Conservation (phyloP, 2,888 invertebrate genomes). For the Seira musarum region DNA sequence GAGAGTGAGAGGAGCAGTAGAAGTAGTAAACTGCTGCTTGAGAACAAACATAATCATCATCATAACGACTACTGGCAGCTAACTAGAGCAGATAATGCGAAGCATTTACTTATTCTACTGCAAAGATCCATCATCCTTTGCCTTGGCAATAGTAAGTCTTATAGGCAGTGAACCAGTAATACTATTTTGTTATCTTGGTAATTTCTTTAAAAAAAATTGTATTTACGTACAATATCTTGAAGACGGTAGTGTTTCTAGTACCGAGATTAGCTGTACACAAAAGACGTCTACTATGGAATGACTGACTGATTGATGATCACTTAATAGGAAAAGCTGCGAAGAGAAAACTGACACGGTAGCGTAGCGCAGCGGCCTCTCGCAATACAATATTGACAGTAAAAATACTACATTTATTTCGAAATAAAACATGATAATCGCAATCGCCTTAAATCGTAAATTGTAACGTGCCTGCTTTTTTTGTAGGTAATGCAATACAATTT, state of each 20-base stretch:
- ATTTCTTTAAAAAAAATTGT: not conserved
- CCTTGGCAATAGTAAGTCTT: not conserved
- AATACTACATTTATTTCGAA: not conserved
- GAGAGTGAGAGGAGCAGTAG: too few species aligned
- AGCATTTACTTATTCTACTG: slow-evolving; percentile 7
- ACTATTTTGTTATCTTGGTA: not conserved
- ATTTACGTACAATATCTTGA: too few species aligned
- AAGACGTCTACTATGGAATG: too few species aligned
- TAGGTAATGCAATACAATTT: too few species aligned
- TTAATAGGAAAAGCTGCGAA: slow-evolving; percentile 3
- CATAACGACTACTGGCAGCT: slow-evolving; percentile 43
- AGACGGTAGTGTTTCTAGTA: not conserved
- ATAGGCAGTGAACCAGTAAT: not conserved
- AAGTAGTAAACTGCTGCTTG: slow-evolving; percentile 25
- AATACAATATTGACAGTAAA: not conserved
- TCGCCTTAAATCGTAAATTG: slow-evolving; percentile 3
- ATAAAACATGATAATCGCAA: slow-evolving; percentile 39
- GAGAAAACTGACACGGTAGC: slow-evolving; percentile 19
- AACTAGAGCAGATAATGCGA: slow-evolving; percentile 61
- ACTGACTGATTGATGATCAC: not conserved
- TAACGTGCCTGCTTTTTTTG: slow-evolving; percentile 3
- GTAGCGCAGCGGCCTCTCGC: not conserved
- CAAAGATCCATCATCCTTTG: not conserved
- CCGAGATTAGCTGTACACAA: not conserved
- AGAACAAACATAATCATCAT: slow-evolving; percentile 43